phyloP scores from a whole-genome alignment of 64 coral and sea anemone species.

The Actinia tenebrosa region DNA sequence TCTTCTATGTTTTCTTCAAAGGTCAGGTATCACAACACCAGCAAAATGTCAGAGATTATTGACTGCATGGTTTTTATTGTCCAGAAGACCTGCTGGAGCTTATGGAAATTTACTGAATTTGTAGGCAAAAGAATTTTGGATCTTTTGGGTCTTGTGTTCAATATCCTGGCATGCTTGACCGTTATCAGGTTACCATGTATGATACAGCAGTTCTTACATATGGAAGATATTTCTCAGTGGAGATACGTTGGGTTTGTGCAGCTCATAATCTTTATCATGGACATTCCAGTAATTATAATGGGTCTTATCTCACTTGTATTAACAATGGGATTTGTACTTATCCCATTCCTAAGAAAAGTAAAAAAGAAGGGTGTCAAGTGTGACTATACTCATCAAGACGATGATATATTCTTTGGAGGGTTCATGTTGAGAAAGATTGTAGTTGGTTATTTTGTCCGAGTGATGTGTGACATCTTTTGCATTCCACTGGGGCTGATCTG shows the following conservation, averaged over 20 bases:
- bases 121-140: conserved; percentile 65
- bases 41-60: conserved; percentile 93
- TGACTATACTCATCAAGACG: conserved; percentile 12
- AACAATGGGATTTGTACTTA: conserved; percentile 66
- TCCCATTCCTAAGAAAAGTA: conserved; percentile 59
- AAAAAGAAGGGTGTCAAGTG: conserved; percentile 30
- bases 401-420: conserved; percentile 37
- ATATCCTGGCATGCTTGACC: conserved; percentile 86
- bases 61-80: conserved; percentile 93
- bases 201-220: conserved; percentile 56
- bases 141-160: conserved; percentile 83
- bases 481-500: conserved; percentile 65
- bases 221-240: conserved; percentile 68
- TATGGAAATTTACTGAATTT: conserved; percentile 76
- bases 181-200: conserved; percentile 76
- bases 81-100: conserved; percentile 88
- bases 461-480: conserved; percentile 76
- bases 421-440: conserved; percentile 61
- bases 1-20: neutral
- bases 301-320: conserved; percentile 42
- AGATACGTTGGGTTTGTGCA: conserved; percentile 72
- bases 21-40: neutral
- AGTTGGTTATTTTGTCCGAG: conserved; percentile 70
- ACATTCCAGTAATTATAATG: conserved; percentile 91
- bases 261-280: conserved; percentile 74